These are phyloP conservation scores for Apamea crenata DNA, from an alignment of 2,888 invertebrate species.

Conservation along the genomic window DNA sequence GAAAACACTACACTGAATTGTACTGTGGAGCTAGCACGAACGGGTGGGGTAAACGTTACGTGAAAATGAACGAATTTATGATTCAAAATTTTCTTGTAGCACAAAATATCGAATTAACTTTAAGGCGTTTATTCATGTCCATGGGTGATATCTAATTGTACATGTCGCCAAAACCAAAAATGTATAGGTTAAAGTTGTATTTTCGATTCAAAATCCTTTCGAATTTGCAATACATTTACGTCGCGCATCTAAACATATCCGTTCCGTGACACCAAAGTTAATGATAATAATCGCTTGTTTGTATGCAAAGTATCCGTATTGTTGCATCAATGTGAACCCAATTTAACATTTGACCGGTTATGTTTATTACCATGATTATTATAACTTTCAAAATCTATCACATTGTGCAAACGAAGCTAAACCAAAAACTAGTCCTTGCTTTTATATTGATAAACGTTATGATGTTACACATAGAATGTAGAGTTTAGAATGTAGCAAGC, in stretches of 20 bases:
- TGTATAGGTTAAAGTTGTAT: neutral
- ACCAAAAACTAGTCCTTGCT: no score
- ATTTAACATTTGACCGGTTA: neutral
- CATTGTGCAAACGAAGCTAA: no score
- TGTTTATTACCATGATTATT: neutral
- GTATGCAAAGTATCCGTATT: slow-evolving; percentile 3
- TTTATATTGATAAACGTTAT: neutral
- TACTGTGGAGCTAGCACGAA: neutral
- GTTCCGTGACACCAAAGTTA: neutral
- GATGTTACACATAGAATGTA: neutral
- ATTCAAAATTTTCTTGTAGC: neutral
- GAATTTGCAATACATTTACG: neutral
- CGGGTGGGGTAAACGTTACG: neutral
- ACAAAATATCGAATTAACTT: neutral
- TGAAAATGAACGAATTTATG: neutral
- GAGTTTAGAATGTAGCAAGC: neutral
- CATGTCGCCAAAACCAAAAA: neutral
- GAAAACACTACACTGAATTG: neutral
- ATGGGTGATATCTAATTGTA: neutral
- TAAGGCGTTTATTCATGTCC: neutral
- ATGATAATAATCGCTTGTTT: slow-evolving; percentile 20
- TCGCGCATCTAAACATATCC: neutral
- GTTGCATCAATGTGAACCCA: neutral
- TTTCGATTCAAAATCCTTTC: neutral
- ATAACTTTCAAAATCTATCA: neutral